A percentile compares a stretch with the other conserved stretches of the same genome.
Evolutionary conservation across 2,797 vertebrate species (phyloP).

Genomic region (Lagocephalus sceleratus): DNA sequence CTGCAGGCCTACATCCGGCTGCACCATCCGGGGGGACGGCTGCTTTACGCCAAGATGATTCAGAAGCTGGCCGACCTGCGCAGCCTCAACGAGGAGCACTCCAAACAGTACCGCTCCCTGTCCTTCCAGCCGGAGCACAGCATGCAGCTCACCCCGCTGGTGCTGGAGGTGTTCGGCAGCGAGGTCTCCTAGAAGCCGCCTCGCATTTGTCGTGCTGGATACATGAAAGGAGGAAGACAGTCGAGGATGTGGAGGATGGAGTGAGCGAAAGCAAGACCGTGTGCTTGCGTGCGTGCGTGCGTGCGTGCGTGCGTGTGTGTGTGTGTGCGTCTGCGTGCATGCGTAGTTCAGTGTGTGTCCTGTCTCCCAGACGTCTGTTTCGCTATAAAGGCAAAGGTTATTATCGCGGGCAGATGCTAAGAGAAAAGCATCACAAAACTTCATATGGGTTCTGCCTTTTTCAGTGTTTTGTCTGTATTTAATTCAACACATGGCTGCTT

Average conservation of each 20-base stretch:
- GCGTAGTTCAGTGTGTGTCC: slow-evolving; percentile 23
- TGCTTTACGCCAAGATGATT: slow-evolving; percentile 97
- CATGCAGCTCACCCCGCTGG: slow-evolving; percentile 95
- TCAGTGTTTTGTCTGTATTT: slow-evolving; percentile 66
- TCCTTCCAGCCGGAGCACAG: slow-evolving; percentile 92
- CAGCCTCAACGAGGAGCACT: slow-evolving; percentile 97
- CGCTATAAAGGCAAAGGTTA: slow-evolving; percentile 38
- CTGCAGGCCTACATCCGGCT: slow-evolving; percentile 94
- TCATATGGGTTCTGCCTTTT: slow-evolving; percentile 59
- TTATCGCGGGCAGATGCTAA: slow-evolving; percentile 49
- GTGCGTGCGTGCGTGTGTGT: slow-evolving; percentile 13
- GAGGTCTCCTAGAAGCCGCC: slow-evolving; percentile 90
- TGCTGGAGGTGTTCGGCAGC: slow-evolving; percentile 94
- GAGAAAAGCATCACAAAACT: slow-evolving; percentile 38
- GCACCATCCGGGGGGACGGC: slow-evolving; percentile 84
- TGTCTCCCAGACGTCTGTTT: slow-evolving; percentile 44
- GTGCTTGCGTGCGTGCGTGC: slow-evolving; percentile 29
- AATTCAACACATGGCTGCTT: slow-evolving; percentile 72
- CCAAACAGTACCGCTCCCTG: slow-evolving; percentile 93
- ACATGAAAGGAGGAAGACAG: slow-evolving; percentile 54
- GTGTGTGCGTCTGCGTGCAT: slow-evolving; percentile 1
- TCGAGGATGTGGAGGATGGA: slow-evolving; percentile 46
- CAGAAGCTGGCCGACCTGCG: slow-evolving; percentile 96
- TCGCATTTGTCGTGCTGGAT: slow-evolving; percentile 77
- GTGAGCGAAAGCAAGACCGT: slow-evolving; percentile 29